Base-by-base conservation (phyloP, 2,888 invertebrate genomes). In the Polydrusus pterygomalis region DNA sequence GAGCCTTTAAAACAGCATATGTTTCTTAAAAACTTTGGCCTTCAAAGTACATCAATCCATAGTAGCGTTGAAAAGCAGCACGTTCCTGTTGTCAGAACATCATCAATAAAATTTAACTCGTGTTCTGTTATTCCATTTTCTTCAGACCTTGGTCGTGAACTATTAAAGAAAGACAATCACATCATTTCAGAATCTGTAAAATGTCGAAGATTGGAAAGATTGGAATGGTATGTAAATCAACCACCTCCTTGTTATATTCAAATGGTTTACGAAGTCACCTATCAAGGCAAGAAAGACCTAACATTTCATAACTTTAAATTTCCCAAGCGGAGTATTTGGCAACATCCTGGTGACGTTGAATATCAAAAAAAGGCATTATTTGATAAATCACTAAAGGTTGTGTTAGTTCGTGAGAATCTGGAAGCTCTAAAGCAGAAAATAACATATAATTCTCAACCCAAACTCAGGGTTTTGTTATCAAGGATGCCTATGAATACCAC, bases 171-270 rank as follows among this genome's bases (percentile, higher is more conserved):
- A 34, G 75, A 78, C 34, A 70, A 69, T 18, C 78, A 78, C 51
- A 38, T 13, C 13, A 76, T 73, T 67, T 70, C 75, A 34, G 78
- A 78, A 20, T 38, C 49, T 58, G 56, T 70, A 30, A 70, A 63
- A 54, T 65, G 18, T 40, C 64, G 70, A 15, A 76, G 30, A 38
- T 40, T 70, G 51, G 75, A 78, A 47, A 17, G 58, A 17, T 18
- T 70, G 9, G 78, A 76, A 17, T 70, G 78, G 73, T 76, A 78
- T 60, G 34, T 75, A n/a, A 78, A 78, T 67, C 72, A 70, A 58
- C 30, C 40, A 15, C 43, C 51, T 62, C 11, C 38, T n/a, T 17
- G 20, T 34, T 17, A 6, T 20, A 18, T 40, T 47, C 34, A 47
- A 9, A 18, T 68, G 11, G 40, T 51, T 13, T 75, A 74, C 63